These are phyloP conservation scores for Orchestes rusci DNA, from an alignment of 2,888 invertebrate genomes.

Conservation along the genomic window DNA sequence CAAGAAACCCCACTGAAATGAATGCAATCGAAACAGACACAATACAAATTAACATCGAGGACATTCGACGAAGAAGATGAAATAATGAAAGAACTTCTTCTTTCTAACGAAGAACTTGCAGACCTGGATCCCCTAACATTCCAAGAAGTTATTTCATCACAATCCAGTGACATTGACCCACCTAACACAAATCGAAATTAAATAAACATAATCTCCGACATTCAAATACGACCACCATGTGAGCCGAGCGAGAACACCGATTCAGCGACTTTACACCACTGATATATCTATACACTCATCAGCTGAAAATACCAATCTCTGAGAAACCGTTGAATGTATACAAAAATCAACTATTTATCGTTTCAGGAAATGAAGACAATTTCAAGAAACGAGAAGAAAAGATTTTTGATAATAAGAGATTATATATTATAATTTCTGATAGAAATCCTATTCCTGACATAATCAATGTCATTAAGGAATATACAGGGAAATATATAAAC, in stretches of 20 bases:
- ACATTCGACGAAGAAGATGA: not conserved
- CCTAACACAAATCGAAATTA: too few relatives aligned
- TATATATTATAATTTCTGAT: slow-evolving; percentile 1
- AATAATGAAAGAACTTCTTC: not conserved
- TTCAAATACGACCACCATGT: not conserved
- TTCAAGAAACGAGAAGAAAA: not conserved
- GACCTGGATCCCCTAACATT: not conserved
- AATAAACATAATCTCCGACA: not conserved
- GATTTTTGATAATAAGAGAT: slow-evolving; percentile 3
- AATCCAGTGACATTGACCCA: too few relatives aligned
- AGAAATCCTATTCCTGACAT: not conserved
- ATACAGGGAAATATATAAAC: slow-evolving; percentile 4
- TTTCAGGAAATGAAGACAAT: not conserved
- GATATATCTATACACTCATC: slow-evolving; percentile 10
- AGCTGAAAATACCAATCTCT: slow-evolving; percentile 10
- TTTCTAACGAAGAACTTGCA: not conserved
- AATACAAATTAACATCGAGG: slow-evolving; percentile 1
- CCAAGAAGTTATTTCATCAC: too few relatives aligned
- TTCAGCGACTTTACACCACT: too few relatives aligned
- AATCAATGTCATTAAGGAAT: slow-evolving; percentile 3
- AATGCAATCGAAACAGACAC: slow-evolving; percentile 4
- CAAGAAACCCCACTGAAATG: slow-evolving; percentile 11
- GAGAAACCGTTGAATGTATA: slow-evolving; percentile 9
- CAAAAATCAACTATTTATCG: slow-evolving; percentile 12
- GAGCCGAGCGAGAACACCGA: not conserved